Conservation (phyloP, 2,113 vertebrate species). For the Tinamus guttatus region DNA sequence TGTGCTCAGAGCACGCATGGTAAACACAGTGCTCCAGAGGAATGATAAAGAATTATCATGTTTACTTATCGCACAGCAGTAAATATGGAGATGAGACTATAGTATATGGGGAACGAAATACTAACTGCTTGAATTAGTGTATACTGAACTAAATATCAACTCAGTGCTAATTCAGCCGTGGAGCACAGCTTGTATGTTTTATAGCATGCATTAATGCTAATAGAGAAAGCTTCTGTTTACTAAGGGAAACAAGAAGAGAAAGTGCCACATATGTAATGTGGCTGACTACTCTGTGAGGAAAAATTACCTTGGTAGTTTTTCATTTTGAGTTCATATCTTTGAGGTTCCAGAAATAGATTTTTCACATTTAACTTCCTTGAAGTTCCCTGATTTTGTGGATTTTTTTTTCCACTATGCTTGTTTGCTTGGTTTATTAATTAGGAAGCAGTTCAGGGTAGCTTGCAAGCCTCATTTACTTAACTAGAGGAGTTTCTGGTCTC, state of each 20-base stretch:
- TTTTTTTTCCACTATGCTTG: not conserved
- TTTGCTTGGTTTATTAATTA: not conserved
- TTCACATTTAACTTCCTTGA: not conserved
- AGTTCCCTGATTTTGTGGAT: not conserved
- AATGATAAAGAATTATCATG: slow-evolving; percentile 35
- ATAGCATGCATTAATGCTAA: slow-evolving; percentile 46
- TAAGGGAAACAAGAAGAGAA: not conserved
- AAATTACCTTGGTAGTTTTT: not conserved
- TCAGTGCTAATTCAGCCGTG: slow-evolving; percentile 41
- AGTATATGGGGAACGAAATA: not conserved
- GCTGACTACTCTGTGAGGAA: not conserved
- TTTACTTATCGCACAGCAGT: slow-evolving; percentile 22
- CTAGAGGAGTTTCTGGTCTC: not conserved
- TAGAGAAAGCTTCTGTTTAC: not conserved
- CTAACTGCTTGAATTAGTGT: slow-evolving; percentile 43
- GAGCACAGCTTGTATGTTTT: slow-evolving; percentile 32
- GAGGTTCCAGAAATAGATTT: not conserved
- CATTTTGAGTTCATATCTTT: not conserved
- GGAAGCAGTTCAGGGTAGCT: not conserved
- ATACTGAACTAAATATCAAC: slow-evolving; percentile 32
- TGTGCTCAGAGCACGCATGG: not conserved
- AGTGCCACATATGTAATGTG: not conserved
- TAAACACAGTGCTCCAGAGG: slow-evolving; percentile 9
- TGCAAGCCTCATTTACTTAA: not conserved
- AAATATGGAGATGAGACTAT: slow-evolving; percentile 54